A percentile compares a stretch with the other conserved stretches of the same genome.
Evolutionary conservation across 2,113 vertebrate species (phyloP).

Genomic region (Origma solitaria): DNA sequence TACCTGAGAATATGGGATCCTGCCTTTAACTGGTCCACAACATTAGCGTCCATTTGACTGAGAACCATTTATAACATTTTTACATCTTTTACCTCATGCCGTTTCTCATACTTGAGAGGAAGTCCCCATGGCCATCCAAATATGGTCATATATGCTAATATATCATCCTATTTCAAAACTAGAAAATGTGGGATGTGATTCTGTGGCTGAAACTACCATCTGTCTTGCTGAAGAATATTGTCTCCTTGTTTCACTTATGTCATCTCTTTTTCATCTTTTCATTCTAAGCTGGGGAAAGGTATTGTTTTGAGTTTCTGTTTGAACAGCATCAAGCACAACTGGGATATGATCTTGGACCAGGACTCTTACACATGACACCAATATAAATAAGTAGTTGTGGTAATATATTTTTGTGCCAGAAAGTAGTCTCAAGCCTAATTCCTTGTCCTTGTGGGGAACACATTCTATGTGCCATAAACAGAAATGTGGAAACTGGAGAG

Average conservation of each 20-base stretch:
- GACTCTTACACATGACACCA: background rate
- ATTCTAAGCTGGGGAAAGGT: background rate
- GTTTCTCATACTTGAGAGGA: background rate
- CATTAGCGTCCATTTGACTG: background rate
- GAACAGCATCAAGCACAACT: background rate
- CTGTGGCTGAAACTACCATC: background rate
- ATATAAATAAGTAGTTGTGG: background rate
- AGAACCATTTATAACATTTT: background rate
- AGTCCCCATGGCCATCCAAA: background rate
- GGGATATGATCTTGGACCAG: background rate
- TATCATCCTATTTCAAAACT: background rate
- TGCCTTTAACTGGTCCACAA: background rate
- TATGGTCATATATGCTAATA: background rate
- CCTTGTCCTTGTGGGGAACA: background rate
- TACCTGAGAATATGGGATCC: background rate
- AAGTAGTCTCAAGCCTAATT: background rate
- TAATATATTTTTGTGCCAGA: background rate
- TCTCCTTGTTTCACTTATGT: background rate
- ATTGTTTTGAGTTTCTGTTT: background rate
- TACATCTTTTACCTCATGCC: background rate
- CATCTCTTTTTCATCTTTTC: background rate
- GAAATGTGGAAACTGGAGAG: background rate
- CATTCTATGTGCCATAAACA: background rate
- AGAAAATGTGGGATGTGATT: background rate
- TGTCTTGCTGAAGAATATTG: background rate